phyloP scores from a whole-genome alignment of 2,888 invertebrate species.

The Phorcus lineatus region DNA sequence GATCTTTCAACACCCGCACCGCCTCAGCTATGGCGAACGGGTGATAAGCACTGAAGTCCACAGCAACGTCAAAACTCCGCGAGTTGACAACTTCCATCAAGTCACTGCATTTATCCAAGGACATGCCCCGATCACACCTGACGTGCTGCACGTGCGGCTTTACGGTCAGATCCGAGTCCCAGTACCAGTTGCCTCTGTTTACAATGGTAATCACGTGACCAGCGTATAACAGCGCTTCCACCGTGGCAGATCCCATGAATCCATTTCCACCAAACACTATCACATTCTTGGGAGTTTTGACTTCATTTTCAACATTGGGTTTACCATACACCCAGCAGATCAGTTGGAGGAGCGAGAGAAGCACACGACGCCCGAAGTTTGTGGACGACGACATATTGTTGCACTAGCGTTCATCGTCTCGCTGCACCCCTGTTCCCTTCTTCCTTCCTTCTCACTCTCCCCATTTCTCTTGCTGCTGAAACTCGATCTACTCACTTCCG shows the following conservation, averaged over 20 bases:
- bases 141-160: constrained; percentile 67
- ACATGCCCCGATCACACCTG: constrained; percentile 73
- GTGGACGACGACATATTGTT: background rate
- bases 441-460: background rate
- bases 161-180: constrained; percentile 70
- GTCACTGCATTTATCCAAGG: constrained; percentile 60
- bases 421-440: background rate
- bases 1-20: constrained; percentile 67
- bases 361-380: background rate
- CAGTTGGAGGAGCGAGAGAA: too few species aligned
- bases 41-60: constrained; percentile 77
- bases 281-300: constrained; percentile 37
- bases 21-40: constrained; percentile 71
- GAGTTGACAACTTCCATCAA: constrained; percentile 49
- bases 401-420: background rate
- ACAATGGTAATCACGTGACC: constrained; percentile 70
- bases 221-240: constrained; percentile 66
- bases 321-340: background rate
- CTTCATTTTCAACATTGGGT: background rate
- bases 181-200: constrained; percentile 77
- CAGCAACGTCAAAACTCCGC: constrained; percentile 73
- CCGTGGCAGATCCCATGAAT: constrained; percentile 76
- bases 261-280: constrained; percentile 77
- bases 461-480: background rate
- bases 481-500: background rate